phyloP scores from a whole-genome alignment of 2,888 invertebrate species.

The Lithophane leautieri region DNA sequence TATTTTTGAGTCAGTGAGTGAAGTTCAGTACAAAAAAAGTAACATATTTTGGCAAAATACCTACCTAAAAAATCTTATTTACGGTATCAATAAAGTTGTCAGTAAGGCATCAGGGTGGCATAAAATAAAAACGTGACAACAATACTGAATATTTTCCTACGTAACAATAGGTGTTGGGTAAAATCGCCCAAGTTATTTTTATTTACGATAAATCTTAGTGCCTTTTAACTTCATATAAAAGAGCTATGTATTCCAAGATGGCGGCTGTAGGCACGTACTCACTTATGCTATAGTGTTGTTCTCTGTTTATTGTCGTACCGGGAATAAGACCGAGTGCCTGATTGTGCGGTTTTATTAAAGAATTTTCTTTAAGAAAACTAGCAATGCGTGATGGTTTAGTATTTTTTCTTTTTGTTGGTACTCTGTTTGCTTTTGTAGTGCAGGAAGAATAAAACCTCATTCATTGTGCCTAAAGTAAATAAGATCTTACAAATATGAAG shows the following conservation, averaged over 20 bases:
- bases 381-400: constrained; percentile 34
- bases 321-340: constrained; percentile 42
- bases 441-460: neutral
- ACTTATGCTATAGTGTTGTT: constrained; percentile 55
- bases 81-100: constrained; percentile 63
- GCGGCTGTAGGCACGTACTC: constrained; percentile 53
- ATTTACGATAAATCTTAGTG: constrained; percentile 57
- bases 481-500: neutral
- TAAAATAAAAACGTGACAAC: constrained; percentile 65
- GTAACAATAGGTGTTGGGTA: constrained; percentile 45
- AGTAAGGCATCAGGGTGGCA: constrained; percentile 55
- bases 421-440: neutral
- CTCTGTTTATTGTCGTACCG: constrained; percentile 48
- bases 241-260: constrained; percentile 43
- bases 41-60: constrained; percentile 21
- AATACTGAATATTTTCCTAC: constrained; percentile 50
- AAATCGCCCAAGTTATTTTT: constrained; percentile 48
- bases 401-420: constrained; percentile 24
- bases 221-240: constrained; percentile 51
- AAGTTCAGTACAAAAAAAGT: neutral
- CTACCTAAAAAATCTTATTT: constrained; percentile 41
- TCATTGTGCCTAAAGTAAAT: no score
- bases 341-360: constrained; percentile 49
- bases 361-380: constrained; percentile 39
- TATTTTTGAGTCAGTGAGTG: neutral